A percentile compares a stretch with the other conserved stretches of the same genome.
phyloP scores from a whole-genome alignment of 2,113 vertebrate genomes.

The Colius striatus region DNA sequence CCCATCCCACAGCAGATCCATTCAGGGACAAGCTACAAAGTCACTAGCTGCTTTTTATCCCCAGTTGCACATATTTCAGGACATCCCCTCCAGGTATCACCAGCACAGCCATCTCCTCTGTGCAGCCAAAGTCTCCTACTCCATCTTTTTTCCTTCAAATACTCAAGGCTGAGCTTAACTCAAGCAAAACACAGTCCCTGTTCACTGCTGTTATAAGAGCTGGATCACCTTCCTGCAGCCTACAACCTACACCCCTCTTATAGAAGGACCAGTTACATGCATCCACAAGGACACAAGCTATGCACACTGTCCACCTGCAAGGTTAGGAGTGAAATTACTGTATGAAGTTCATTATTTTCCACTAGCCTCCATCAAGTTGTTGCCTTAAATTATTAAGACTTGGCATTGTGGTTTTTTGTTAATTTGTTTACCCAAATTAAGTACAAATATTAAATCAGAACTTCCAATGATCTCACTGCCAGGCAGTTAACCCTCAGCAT shows the following conservation, averaged over 20 bases:
- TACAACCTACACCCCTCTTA: neutral
- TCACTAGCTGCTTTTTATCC: neutral
- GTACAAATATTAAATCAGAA: conserved; percentile 55
- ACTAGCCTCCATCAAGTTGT: neutral
- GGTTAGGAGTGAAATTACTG: neutral
- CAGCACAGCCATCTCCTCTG: neutral
- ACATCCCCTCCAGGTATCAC: neutral
- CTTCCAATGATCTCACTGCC: neutral
- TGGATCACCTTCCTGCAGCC: neutral
- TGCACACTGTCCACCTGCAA: neutral
- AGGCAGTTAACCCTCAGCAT: neutral
- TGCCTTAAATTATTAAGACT: conserved; percentile 45
- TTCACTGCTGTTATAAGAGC: neutral
- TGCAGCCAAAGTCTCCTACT: neutral
- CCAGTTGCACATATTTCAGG: neutral
- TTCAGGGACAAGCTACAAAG: neutral
- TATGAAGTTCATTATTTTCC: neutral
- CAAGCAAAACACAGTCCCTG: neutral
- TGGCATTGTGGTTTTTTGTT: neutral
- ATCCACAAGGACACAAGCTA: neutral
- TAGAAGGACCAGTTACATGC: neutral
- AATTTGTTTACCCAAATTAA: conserved; percentile 36
- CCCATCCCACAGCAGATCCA: accelerated
- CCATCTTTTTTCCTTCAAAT: neutral
- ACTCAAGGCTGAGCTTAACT: neutral